A percentile compares a stretch with the other conserved stretches of the same genome.
Conservation (phyloP, 2,888 invertebrate species). For the Nemapogon koenigi region DNA sequence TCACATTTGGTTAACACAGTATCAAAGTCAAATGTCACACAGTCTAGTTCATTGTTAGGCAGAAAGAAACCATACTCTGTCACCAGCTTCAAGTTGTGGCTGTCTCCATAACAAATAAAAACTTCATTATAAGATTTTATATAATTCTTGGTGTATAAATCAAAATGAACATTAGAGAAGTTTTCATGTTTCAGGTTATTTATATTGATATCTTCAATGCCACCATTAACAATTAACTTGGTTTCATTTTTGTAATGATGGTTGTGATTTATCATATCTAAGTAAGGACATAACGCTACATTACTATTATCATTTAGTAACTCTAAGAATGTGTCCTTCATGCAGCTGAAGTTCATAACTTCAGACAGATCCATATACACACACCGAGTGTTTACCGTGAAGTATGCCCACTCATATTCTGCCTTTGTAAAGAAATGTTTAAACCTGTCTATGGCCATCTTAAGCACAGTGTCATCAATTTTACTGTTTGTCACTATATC, state of each 20-base stretch:
- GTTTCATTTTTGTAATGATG: conserved; percentile 64
- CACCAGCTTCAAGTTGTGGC: conserved; percentile 81
- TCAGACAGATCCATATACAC: conserved; percentile 72
- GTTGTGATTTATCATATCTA: conserved; percentile 91
- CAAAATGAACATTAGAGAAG: conserved; percentile 47
- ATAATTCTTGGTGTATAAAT: conserved; percentile 51
- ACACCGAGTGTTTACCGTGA: conserved; percentile 84
- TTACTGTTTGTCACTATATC: conserved; percentile 39
- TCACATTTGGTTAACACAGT: conserved; percentile 47
- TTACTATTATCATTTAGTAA: conserved; percentile 65
- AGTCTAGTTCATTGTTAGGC: conserved; percentile 72
- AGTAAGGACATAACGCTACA: conserved; percentile 83
- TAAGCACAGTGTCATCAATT: too few species aligned
- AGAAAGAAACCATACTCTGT: conserved; percentile 88
- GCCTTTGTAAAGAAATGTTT: conserved; percentile 52
- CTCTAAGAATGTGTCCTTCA: conserved; percentile 36
- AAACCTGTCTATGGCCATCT: conserved; percentile 43
- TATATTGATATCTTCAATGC: conserved; percentile 33
- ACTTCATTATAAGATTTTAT: conserved; percentile 75
- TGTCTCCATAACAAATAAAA: conserved; percentile 88
- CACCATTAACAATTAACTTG: conserved; percentile 36
- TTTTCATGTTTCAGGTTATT: conserved; percentile 30
- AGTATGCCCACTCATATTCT: conserved; percentile 80
- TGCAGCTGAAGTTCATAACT: conserved; percentile 44
- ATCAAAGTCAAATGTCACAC: conserved; percentile 64